These are phyloP conservation scores for Macaria notata DNA, from an alignment of 2,888 invertebrate genomes.

Conservation along the genomic window DNA sequence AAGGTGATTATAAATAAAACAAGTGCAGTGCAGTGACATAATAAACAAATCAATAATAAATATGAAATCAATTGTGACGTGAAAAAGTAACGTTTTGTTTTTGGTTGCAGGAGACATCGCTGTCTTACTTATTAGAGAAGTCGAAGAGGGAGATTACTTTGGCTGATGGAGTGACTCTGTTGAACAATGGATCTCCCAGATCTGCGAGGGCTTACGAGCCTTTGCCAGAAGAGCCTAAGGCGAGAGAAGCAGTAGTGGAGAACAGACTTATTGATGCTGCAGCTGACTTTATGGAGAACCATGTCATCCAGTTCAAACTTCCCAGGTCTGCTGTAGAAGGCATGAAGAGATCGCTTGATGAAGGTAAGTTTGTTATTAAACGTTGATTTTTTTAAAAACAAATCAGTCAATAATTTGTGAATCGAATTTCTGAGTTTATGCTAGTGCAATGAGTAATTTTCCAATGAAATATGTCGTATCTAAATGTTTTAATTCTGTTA, in stretches of 20 bases:
- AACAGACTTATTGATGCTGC: constrained; percentile 88
- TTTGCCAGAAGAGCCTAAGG: constrained; percentile 87
- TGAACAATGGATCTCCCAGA: constrained; percentile 78
- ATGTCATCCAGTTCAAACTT: constrained; percentile 90
- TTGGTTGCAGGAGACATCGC: constrained; percentile 86
- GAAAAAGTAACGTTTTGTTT: constrained; percentile 42
- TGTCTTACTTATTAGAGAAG: constrained; percentile 85
- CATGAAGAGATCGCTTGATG: constrained; percentile 89
- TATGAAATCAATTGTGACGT: constrained; percentile 29
- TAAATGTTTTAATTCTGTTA: too few relatives aligned
- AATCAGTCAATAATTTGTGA: too few relatives aligned
- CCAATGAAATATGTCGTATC: too few relatives aligned
- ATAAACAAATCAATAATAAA: background rate
- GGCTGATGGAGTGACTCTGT: constrained; percentile 83
- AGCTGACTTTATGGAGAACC: constrained; percentile 89
- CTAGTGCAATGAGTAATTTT: too few relatives aligned
- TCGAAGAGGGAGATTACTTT: constrained; percentile 80
- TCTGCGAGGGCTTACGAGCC: constrained; percentile 84
- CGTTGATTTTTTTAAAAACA: too few relatives aligned
- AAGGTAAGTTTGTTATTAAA: constrained; percentile 81
- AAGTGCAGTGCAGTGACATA: constrained; percentile 38
- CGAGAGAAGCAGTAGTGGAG: constrained; percentile 88
- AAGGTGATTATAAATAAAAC: constrained; percentile 76
- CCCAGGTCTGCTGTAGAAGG: constrained; percentile 88
- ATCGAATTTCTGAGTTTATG: too few relatives aligned